Evolutionary conservation across 2,888 invertebrate genomes (phyloP).

Genomic region (Hydroisotoma schaefferi): DNA sequence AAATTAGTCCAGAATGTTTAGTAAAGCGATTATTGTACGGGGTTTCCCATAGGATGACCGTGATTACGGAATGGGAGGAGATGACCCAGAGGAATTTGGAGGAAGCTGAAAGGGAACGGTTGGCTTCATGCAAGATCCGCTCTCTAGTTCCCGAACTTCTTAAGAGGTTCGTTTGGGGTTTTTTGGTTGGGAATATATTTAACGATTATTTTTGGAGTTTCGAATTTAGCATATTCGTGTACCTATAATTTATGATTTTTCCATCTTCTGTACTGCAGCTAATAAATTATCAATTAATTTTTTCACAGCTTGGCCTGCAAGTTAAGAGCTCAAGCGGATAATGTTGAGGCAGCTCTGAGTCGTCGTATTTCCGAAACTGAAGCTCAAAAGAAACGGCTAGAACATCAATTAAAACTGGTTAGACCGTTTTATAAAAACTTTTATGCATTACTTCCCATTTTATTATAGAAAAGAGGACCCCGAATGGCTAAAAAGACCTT

Average conservation of each 20-base stretch:
- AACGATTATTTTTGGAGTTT: no score
- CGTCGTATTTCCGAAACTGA: slow-evolving; percentile 73
- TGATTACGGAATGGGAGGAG: slow-evolving; percentile 79
- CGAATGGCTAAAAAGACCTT: no score
- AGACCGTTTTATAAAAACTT: slow-evolving; percentile 45
- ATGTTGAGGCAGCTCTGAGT: slow-evolving; percentile 71
- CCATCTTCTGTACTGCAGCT: no score
- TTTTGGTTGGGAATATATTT: no score
- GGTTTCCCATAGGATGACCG: slow-evolving; percentile 65
- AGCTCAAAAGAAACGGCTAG: slow-evolving; percentile 64
- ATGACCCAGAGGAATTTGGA: slow-evolving; percentile 74
- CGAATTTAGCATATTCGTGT: no score
- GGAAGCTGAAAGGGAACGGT: slow-evolving; percentile 67
- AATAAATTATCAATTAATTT: not conserved
- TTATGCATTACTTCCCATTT: no score
- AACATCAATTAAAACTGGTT: slow-evolving; percentile 63
- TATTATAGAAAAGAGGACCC: no score
- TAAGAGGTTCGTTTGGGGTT: slow-evolving; percentile 33
- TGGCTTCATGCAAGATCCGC: slow-evolving; percentile 43
- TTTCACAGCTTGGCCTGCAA: slow-evolving; percentile 64
- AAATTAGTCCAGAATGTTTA: not conserved
- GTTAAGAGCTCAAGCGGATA: slow-evolving; percentile 75
- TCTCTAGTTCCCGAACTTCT: slow-evolving; percentile 43
- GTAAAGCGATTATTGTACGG: not conserved
- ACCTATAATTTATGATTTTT: no score